Base-by-base conservation (phyloP, 92 coral and sea anemone species). In the Galaxea fascicularis region DNA sequence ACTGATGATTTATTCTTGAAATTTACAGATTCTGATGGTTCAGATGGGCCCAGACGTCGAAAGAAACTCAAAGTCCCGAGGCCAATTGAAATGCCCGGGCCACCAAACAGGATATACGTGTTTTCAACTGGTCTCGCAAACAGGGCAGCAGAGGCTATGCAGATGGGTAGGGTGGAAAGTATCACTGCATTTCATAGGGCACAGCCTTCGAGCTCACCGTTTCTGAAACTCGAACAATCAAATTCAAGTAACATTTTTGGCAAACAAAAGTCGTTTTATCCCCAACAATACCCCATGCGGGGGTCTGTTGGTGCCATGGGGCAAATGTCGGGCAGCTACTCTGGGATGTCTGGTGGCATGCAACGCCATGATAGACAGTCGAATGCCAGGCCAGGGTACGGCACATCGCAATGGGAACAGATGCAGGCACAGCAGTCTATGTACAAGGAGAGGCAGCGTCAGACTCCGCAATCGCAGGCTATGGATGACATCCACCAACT, bases 81-180 rank as follows among this genome's bases (percentile, higher is more conserved):
- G 49, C 86, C 98, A n/a, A 84, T 80, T 4, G 98, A 93, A 71
- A 86, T 89, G 65, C 92, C 93, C 8, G 83, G 89, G 52, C 95
- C 96, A 16, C 95, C 95, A 8, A 94, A 93, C 71, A 92, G 98
- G 66, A 90, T 94, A 25, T 97, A 91, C 84, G 93, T 97, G 73
- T 97, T 97, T 85, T 97, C 99, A 60, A 97, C 99, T n/a, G 94
- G 86, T 41, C 89, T 97, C n/a, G 99, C 99, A 13, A 97, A 97
- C 79, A 92, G 97, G 27, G 99, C 99, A 54, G 97, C 99, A 18
- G 99, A 95, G 69, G 99, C 99, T 0, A 93, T 97, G 72, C 93
- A 89, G 10, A 93, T 95, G 78, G 98, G 99, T 59, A 51, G 95
- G 74, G 92, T 89, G 11, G 96, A 93, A 25, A 92, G 89, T 8